These are phyloP conservation scores for Pyrrhosoma nymphula DNA, from an alignment of 2,888 invertebrate genomes.

Conservation along the genomic window DNA sequence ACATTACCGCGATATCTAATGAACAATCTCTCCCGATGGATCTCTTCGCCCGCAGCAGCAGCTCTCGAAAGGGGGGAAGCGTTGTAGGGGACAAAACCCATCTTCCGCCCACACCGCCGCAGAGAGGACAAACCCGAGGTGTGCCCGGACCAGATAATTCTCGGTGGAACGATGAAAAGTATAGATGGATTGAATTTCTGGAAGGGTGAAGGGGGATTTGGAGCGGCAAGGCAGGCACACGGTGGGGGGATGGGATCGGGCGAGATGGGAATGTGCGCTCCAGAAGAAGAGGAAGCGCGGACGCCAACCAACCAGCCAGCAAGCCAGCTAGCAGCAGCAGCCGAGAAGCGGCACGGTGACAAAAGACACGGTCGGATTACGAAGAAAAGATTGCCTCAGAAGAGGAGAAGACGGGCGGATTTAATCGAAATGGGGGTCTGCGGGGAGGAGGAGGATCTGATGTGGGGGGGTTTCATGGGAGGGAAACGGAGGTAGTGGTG, in stretches of 20 bases:
- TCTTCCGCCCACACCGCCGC: not conserved
- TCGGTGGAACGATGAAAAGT: not conserved
- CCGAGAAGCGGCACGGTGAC: not conserved
- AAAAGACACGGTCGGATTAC: conserved; percentile 9
- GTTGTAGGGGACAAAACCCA: not conserved
- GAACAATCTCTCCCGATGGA: not conserved
- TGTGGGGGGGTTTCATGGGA: not conserved
- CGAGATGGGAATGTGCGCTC: not conserved
- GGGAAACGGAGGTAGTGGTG: no score
- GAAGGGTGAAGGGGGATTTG: not conserved
- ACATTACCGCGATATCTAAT: not conserved
- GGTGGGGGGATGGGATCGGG: not conserved
- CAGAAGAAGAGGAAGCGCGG: not conserved
- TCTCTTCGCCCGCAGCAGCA: not conserved
- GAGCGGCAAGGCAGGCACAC: not conserved
- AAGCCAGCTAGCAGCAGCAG: not conserved
- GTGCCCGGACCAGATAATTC: not conserved
- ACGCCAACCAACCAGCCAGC: not conserved
- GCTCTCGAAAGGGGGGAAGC: not conserved
- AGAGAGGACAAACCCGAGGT: not conserved
- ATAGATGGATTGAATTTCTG: conserved; percentile 33
- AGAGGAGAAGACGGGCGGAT: not conserved
- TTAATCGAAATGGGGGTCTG: conserved; percentile 13
- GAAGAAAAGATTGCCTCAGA: conserved; percentile 7
- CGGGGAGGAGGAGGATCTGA: not conserved